Conservation (phyloP, 2,797 vertebrate species). For the Macropus fuliginosus region DNA sequence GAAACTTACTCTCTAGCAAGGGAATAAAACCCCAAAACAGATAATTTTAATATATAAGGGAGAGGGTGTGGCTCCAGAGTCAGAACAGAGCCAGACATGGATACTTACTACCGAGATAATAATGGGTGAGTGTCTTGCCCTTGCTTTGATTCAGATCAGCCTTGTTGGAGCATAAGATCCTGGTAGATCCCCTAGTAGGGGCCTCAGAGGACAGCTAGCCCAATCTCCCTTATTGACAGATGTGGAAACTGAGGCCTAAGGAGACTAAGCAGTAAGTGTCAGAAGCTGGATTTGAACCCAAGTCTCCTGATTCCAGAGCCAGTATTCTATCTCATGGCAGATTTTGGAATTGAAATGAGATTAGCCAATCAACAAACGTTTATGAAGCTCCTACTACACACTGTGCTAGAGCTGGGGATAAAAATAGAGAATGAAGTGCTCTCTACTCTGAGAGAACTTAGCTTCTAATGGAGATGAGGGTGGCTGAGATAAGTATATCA, state of each 20-base stretch:
- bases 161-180: no score
- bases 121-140: neutral
- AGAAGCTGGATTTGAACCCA: neutral
- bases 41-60: no score
- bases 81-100: neutral
- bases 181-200: neutral
- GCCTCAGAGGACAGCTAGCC: neutral
- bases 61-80: no score
- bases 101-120: neutral
- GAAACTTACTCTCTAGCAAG: neutral
- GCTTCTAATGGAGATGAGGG: neutral
- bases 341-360: neutral
- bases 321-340: neutral
- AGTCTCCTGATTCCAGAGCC: neutral
- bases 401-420: neutral
- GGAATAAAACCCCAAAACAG: neutral
- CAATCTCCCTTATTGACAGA: neutral
- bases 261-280: neutral
- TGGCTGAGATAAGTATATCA: neutral
- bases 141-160: neutral
- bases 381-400: neutral
- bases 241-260: neutral
- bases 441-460: neutral
- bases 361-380: neutral
- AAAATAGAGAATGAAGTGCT: neutral